Base-by-base conservation (phyloP, 2,113 vertebrate genomes). In the Carassius carassius region DNA sequence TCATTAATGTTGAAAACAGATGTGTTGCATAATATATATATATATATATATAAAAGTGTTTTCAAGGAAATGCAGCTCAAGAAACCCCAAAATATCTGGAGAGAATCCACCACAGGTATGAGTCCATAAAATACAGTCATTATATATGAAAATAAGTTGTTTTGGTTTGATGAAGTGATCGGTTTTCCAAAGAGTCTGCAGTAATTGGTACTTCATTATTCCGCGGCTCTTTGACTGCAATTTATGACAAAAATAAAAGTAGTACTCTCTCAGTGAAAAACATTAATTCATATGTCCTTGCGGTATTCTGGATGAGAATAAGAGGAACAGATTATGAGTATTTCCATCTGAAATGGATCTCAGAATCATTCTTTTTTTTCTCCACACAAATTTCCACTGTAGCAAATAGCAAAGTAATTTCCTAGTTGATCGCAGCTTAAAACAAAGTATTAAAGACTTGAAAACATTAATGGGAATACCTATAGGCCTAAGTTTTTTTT, bases 291-390 rank as follows among this genome's bases (percentile, higher is more conserved):
- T 81, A 58, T 75, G 86, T 78, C 86, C 84, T 90, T 88, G 81
- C 12, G 81, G 86, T 83, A 84, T 87, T 83, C 73, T 76, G 63
- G 49, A 69, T 17, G 67, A 74, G 70, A 88, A 87, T 82, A 86
- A 82, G 77, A 78, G 76, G 76, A 87, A 81, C 77, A 69, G 84
- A 88, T 87, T 88, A 85, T 49, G 23, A 85, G 60, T 63, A 29
- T 84, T 90, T 87, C 81, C 83, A 88, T 87, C 78, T 86, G 85
- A 58, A 87, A 88, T 73, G 65, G 44, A 86, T 87, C 83, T 21
- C 35, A 72, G 62, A 69, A 82, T 86, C 75, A 79, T 41, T 78
- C 21, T 74, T 10, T 49, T 73, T 74, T 10, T 49, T 73, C 49
- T 72, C 80, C 56, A 56, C 44, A 62, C 83, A 35, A 25, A 72